These are phyloP conservation scores for Callimico goeldii DNA, from an alignment of 2,797 vertebrate species.

Conservation along the genomic window DNA sequence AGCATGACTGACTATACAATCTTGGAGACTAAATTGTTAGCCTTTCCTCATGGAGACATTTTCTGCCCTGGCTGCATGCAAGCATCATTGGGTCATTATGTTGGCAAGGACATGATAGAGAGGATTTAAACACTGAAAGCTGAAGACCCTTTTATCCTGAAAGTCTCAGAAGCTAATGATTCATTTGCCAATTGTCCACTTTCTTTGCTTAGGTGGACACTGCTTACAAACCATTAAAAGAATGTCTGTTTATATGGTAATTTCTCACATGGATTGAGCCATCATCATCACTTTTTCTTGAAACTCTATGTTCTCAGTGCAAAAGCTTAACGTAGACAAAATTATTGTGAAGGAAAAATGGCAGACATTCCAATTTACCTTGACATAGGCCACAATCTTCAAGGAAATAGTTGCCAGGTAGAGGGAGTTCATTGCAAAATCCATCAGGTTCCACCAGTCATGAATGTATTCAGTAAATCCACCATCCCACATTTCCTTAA, in stretches of 20 bases:
- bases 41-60: conserved; percentile 18
- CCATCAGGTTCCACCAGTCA: conserved; percentile 99
- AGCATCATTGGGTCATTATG: not conserved
- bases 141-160: conserved; percentile 28
- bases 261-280: not conserved
- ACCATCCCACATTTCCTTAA: conserved; percentile 99
- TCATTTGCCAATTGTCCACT: conserved; percentile 2
- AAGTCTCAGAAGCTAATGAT: conserved; percentile 1
- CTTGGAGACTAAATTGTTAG: conserved; percentile 22
- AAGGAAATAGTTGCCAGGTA: conserved; percentile 98
- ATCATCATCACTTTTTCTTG: not conserved
- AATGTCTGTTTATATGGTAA: not conserved
- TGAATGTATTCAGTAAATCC: conserved; percentile 98
- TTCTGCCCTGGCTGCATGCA: not conserved
- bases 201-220: conserved; percentile 22
- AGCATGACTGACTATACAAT: conserved; percentile 56
- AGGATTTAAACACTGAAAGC: not conserved
- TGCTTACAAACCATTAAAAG: conserved; percentile 39
- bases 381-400: conserved; percentile 97
- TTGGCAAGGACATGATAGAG: not conserved
- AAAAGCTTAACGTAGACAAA: conserved; percentile 45
- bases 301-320: not conserved
- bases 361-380: conserved; percentile 86
- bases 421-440: conserved; percentile 99
- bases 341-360: conserved; percentile 22